Evolutionary conservation across 1,140 invertebrate species (phyloP).

Genomic region (Lepidostoma basale): DNA sequence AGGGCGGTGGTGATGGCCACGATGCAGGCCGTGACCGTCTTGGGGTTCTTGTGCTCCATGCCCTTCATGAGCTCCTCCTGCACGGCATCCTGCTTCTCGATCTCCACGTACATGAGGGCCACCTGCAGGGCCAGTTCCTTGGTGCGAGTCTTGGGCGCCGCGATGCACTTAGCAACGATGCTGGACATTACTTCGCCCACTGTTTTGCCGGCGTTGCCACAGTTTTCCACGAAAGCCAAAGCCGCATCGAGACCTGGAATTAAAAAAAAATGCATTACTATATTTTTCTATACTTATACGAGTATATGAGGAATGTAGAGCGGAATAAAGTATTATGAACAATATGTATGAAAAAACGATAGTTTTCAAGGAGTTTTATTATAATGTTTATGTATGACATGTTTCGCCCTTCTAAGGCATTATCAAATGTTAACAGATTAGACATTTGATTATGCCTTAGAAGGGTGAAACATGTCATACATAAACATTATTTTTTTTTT

Average conservation of each 20-base stretch:
- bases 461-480: no score
- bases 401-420: no score
- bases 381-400: no score
- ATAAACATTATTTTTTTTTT: no score
- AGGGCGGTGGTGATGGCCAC: slow-evolving; percentile 75
- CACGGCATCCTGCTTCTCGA: slow-evolving; percentile 92
- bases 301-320: no score
- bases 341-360: no score
- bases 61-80: slow-evolving; percentile 93
- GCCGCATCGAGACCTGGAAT: slow-evolving; percentile 77
- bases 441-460: no score
- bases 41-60: slow-evolving; percentile 94
- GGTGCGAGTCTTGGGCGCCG: slow-evolving; percentile 88
- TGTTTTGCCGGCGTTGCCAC: slow-evolving; percentile 82
- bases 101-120: slow-evolving; percentile 92
- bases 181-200: slow-evolving; percentile 88
- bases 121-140: slow-evolving; percentile 90
- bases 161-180: slow-evolving; percentile 90
- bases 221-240: slow-evolving; percentile 89
- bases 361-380: no score
- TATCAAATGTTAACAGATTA: no score
- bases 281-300: no score
- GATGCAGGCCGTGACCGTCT: slow-evolving; percentile 89
- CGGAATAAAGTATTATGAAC: no score
- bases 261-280: slow-evolving; percentile 1